Base-by-base conservation (phyloP, 2,113 vertebrate genomes). In the Danionella cerebrum region DNA sequence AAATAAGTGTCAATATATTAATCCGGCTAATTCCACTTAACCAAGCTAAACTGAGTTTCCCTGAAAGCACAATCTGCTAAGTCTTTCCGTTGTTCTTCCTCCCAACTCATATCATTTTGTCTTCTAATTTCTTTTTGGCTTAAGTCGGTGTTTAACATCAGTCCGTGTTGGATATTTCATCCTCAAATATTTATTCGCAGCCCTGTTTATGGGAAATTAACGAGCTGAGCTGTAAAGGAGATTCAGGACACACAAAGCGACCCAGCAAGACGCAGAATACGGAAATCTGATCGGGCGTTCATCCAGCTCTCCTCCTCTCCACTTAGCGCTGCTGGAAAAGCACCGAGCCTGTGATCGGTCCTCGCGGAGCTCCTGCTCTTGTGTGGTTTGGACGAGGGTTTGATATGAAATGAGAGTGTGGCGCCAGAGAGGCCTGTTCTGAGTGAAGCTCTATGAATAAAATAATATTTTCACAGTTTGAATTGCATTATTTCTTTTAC, bases 401-500 rank as follows among this genome's bases (percentile, higher is more conserved):
- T 79, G 78, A 83, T 80, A 77, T 84, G 85, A 85, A 88, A 88
- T 70, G 70, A 78, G 81, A 87, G 82, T 79, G 71, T 80, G 86
- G 83, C 83, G 84, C 83, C 83, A 77, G 80, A 79, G 79, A 72
- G 69, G 82, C 82, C 73, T 69, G 73, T 80, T 80, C 80, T 82
- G 76, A 78, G 79, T 70, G 70, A 84, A 83, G 75, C 80, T 83
- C 82, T 69, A 73, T 73, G 84, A 89, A 86, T 89, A 88, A 88
- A 89, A 87, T 84, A 86, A 89, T 89, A 89, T 89, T 89, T 89
- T 87, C 81, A 83, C 83, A 87, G 80, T 83, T 86, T 80, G 73
- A 80, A 80, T 75, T 77, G 74, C 82, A 76, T 83, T 81, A 75
- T 82, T 82, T 83, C 66, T 80, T 78, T 71, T 60, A 58, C 78